Base-by-base conservation (phyloP, 2,888 invertebrate genomes). In the Ochropleura plecta region DNA sequence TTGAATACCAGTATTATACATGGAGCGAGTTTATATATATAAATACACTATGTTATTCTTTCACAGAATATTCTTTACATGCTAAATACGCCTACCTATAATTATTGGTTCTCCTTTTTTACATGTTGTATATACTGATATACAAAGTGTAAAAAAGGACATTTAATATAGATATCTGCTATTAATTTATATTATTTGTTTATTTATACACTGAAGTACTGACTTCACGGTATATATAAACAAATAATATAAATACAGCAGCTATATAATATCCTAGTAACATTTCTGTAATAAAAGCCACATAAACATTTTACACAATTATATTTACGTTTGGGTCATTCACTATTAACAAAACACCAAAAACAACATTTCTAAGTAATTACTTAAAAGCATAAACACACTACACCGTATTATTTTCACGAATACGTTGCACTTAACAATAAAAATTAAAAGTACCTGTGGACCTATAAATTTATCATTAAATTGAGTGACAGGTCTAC, bases 381-480 rank as follows among this genome's bases (percentile, higher is more conserved):
- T 79, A 79, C 84, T 74, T 63, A 67, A 63, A 73, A 83, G 78
- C 79, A 69, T 69, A 68, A 83, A 83, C 69, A 72, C 20, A 79
- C 30, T 30, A 46, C 53, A 55, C 18, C 51, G n/a, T 78, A 77
- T 69, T 69, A 83, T 79, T 83, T 76, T 70, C 59, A 83, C 46
- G 55, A 63, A 63, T 59, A 65, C 18, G 68, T 77, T 82, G 83
- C 85, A 85, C 68, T 65, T 68, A 79, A 42, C 75, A 73, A 70
- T 83, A 83, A 85, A 85, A 79, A 76, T 73, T 71, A 73, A 79
- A 81, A 82, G 51, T 57, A 70, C 71, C 73, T 30, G 16, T 44
- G 70, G 77, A 84, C 77, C 82, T 77, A 84, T 83, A 82, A 83
- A 83, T 83, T 81, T 65, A 57, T 79, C 71, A 81, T 83, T 83